Base-by-base conservation (phyloP, 1,140 invertebrate species). In the Eciton burchellii region DNA sequence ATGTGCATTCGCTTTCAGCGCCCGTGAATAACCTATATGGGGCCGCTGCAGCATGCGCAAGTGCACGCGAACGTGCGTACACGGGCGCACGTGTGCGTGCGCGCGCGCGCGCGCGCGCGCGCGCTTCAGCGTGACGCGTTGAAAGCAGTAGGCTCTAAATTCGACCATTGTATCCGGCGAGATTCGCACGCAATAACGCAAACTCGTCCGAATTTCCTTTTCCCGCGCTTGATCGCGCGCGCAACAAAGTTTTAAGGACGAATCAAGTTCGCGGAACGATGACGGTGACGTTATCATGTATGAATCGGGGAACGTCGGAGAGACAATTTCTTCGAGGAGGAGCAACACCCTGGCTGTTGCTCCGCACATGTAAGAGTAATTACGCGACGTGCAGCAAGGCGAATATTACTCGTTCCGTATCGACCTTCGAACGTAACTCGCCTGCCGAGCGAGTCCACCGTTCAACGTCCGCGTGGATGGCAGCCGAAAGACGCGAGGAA, bases 1-100 rank as follows among this genome's bases (percentile, higher is more conserved):
- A 82, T 84, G 84, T 87, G 84, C 84, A 76, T 83, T 82, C 85
- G 85, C 76, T 87, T 89, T 88, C 84, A 68, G 29, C 41, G 70
- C 56, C 73, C 76, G 60, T 85, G 82, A 90, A 82, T 89, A 84
- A 81, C 60, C 54, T 73, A 84, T 52, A 60, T 43, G 16, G 6
- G 21, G 8, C 57, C 6, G 5, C 52, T 3, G 6, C 2, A 14
- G 14, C 26, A 21, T 35, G 41, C 16, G 19, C 62, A 29, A 0
- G 19, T 71, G 14, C 19, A 49, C 16, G 76, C 57, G 54, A 9
- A 41, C 35, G 35, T 35, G 35, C 35, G 35, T n/a, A 35, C 35
- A 35, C 6, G 6, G 35, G 35, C 6, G 6, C 2, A 35, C 35
- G 35, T 54, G 16, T 6, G 16, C 5, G 49, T n/a, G 45, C 4